These are phyloP conservation scores for Myodes glareolus DNA, from an alignment of 2,113 vertebrate genomes.

Conservation along the genomic window DNA sequence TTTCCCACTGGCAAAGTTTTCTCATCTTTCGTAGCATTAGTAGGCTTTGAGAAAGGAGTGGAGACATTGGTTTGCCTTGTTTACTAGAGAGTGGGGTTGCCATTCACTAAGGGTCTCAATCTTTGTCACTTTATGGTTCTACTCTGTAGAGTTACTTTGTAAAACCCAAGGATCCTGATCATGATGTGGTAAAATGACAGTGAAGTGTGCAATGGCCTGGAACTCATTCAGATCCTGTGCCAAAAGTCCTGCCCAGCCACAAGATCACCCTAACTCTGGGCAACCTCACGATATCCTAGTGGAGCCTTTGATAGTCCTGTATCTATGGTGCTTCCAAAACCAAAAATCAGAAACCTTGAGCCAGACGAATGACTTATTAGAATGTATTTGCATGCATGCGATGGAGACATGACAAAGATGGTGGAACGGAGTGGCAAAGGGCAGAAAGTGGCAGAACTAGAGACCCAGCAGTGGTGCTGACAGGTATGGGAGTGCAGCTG, in stretches of 20 bases:
- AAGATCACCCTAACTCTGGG: not conserved
- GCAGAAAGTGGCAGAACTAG: not conserved
- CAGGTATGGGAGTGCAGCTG: not conserved
- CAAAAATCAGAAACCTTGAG: not conserved
- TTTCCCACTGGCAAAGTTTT: not conserved
- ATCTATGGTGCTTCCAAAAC: not conserved
- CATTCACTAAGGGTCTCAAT: not conserved
- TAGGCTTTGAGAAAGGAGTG: not conserved
- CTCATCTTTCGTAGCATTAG: not conserved
- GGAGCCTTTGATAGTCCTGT: not conserved
- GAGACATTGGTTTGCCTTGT: not conserved
- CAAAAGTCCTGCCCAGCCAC: not conserved
- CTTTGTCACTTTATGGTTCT: not conserved
- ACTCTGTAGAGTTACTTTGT: not conserved
- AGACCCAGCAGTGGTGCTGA: not conserved
- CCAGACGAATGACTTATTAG: not conserved
- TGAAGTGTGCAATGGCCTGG: not conserved
- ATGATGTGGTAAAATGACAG: not conserved
- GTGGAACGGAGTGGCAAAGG: not conserved
- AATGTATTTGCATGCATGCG: not conserved
- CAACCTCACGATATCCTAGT: not conserved
- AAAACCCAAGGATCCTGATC: not conserved
- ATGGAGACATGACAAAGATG: not conserved
- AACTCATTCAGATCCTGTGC: not conserved
- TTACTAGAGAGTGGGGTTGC: not conserved